Conservation (phyloP, 2,797 vertebrate genomes). For the Esox masquinongy region DNA sequence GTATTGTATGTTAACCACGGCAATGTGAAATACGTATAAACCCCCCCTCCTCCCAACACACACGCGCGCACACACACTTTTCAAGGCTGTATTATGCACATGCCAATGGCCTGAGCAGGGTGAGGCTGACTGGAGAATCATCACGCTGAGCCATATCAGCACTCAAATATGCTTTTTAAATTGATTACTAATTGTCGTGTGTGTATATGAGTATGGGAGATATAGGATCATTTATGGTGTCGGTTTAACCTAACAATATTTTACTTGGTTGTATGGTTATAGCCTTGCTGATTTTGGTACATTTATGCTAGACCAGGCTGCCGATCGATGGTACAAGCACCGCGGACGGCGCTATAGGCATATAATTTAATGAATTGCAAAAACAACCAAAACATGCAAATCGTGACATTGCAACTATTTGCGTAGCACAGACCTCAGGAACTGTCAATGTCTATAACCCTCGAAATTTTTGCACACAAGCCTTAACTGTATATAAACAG, state of each 20-base stretch:
- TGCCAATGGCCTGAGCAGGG: not conserved
- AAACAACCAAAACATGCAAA: not conserved
- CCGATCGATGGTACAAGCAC: not conserved
- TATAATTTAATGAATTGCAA: not conserved
- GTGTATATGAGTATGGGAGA: not conserved
- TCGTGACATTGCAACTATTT: not conserved
- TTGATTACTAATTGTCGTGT: not conserved
- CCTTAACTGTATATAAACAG: not conserved
- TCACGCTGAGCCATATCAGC: slow-evolving; percentile 19
- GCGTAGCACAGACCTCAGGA: not conserved
- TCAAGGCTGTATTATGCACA: not conserved
- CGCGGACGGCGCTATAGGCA: not conserved
- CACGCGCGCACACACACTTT: not conserved
- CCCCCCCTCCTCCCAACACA: not conserved
- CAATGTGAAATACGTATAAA: no score
- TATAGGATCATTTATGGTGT: not conserved
- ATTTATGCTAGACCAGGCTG: not conserved
- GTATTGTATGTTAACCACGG: no score
- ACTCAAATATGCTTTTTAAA: slow-evolving; percentile 12
- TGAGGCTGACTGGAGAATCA: slow-evolving; percentile 22
- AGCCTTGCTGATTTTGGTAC: not conserved
- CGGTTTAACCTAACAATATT: not conserved
- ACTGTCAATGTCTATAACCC: not conserved
- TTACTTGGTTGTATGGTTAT: not conserved
- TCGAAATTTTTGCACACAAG: not conserved